Conservation (phyloP, 2,797 vertebrate species). For the Gephyroberyx darwinii region DNA sequence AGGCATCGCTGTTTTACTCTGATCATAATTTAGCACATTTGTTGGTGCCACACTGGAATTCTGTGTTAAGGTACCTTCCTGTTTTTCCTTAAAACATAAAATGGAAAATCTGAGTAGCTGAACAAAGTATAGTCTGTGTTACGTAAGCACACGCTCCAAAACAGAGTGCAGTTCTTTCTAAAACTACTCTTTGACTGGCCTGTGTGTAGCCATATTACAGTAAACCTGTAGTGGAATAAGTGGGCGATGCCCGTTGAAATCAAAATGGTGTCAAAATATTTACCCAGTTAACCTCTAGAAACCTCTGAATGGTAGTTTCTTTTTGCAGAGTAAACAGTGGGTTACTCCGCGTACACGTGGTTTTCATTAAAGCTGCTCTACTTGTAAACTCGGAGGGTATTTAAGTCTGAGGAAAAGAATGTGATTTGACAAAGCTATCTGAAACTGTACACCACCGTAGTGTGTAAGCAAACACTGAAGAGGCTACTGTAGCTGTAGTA, state of each 20-base stretch:
- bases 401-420: slow-evolving; percentile 20
- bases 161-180: slow-evolving; percentile 50
- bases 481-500: background rate
- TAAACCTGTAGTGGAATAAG: slow-evolving; percentile 26
- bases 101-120: slow-evolving; percentile 61
- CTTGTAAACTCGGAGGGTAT: slow-evolving; percentile 23
- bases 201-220: slow-evolving; percentile 43
- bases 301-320: slow-evolving; percentile 25
- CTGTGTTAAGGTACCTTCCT: slow-evolving; percentile 39
- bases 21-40: slow-evolving; percentile 26
- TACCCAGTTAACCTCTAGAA: slow-evolving; percentile 49
- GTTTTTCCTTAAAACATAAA: slow-evolving; percentile 51
- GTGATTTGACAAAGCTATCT: slow-evolving; percentile 21
- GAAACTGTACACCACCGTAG: background rate
- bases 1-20: background rate
- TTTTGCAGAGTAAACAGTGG: slow-evolving; percentile 25
- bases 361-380: slow-evolving; percentile 46
- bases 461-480: background rate
- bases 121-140: slow-evolving; percentile 61
- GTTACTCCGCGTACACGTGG: slow-evolving; percentile 14
- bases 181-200: slow-evolving; percentile 48
- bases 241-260: slow-evolving; percentile 49
- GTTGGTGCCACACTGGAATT: slow-evolving; percentile 25
- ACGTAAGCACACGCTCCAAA: slow-evolving; percentile 45
- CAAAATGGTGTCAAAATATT: slow-evolving; percentile 66